Evolutionary conservation across 2,113 vertebrate species (phyloP), one percentile per base, ranked within the genome.

Genomic region (Centropus unirufus): DNA sequence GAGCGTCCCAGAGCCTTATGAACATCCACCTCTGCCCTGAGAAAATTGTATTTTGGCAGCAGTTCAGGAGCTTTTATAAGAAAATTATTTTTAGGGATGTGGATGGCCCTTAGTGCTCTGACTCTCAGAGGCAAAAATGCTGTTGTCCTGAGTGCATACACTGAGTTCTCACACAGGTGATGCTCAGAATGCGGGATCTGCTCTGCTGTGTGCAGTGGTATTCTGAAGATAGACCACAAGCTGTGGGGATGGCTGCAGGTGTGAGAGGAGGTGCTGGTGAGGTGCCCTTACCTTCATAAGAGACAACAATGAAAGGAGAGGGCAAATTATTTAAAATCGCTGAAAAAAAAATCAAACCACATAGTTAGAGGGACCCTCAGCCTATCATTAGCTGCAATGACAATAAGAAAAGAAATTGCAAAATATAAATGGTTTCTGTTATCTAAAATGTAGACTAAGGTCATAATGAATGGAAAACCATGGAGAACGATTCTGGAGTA

Each of bases 141-240:
- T 36, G 17, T 1, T 12, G 15, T 57, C 63, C 34, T 32, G 49
- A 40, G 42, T 8, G 5, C 2, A 2, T 8, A 17, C 16, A 13
- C 55, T 14, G 39, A 30, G 0, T 0, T 26, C 30, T 51, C 2
- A 2, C 12, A n/a, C 8, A 5, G 52, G 54, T 30, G 51, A 52
- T 40, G 42, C 18, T 78, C 36, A 13, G 55, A 11, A 24, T 12
- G 34, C 1, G 3, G 44, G 10, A 52, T 52, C 14, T 34, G 30
- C 47, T 26, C 29, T 40, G 34, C 29, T 3, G 1, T 27, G 54
- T 44, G 26, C 24, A 55, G 12, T 39, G 16, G 6, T 24, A 16
- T 13, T 57, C 30, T 36, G n/a, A 27, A 55, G 14, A 9, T 20
- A 16, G 46, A 26, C 58, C n/a, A 29, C 54, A 54, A 77, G 46